Conservation (phyloP, 2,888 invertebrate genomes). For the Sylvicola cinctus region DNA sequence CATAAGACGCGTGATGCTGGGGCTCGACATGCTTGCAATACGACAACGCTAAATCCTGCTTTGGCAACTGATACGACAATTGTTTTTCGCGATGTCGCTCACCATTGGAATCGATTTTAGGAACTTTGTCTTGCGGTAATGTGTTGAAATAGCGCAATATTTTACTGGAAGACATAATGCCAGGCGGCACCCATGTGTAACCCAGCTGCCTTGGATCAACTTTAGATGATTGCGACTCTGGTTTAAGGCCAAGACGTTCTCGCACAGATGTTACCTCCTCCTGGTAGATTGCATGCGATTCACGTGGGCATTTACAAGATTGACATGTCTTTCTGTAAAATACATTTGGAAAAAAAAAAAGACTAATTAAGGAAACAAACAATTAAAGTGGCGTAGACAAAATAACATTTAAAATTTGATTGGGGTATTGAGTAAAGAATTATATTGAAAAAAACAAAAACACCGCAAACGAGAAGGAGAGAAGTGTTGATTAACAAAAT, state of each 20-base stretch:
- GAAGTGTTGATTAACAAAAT: no score
- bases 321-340: constrained; percentile 75
- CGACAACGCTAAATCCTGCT: constrained; percentile 76
- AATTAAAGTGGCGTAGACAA: no score
- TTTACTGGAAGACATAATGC: constrained; percentile 21
- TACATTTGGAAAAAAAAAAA: constrained; percentile 9
- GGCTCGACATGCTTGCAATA: constrained; percentile 75
- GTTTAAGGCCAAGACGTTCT: constrained; percentile 44
- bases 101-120: constrained; percentile 52
- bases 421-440: no score
- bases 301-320: constrained; percentile 79
- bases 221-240: constrained; percentile 31
- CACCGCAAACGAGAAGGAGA: no score
- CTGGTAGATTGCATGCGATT: constrained; percentile 76
- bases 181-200: constrained; percentile 44
- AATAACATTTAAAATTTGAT: no score
- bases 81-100: constrained; percentile 64
- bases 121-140: constrained; percentile 62
- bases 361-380: no score
- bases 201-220: constrained; percentile 41
- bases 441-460: no score
- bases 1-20: constrained; percentile 59
- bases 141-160: constrained; percentile 65
- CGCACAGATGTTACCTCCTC: constrained; percentile 66
- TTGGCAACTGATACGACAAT: constrained; percentile 75